Conservation (phyloP, 2,113 vertebrate species). For the Alligator mississippiensis region DNA sequence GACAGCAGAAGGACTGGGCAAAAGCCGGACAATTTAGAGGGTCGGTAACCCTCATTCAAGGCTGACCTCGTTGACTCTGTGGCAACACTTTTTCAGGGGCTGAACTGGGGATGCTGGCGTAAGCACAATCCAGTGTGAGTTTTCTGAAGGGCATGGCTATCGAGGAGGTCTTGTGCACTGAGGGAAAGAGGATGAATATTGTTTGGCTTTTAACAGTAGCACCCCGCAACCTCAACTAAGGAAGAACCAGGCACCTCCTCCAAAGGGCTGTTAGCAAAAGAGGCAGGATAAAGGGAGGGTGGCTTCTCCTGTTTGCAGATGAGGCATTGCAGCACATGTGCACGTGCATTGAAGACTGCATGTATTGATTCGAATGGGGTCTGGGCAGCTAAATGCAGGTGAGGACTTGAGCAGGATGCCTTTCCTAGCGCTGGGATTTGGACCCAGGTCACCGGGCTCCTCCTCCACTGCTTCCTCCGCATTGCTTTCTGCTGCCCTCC, state of each 20-base stretch:
- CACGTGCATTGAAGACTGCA: too few species aligned
- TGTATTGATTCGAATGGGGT: too few species aligned
- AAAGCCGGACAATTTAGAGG: neutral
- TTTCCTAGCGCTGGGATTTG: neutral
- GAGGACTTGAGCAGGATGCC: neutral
- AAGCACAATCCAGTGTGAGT: neutral
- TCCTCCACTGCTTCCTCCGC: neutral
- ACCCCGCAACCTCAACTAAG: too few species aligned
- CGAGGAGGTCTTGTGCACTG: neutral
- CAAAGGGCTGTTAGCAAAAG: accelerated
- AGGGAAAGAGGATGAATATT: neutral
- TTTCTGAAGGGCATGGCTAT: neutral
- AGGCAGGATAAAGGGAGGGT: neutral
- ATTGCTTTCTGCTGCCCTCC: too few species aligned
- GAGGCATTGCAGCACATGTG: too few species aligned
- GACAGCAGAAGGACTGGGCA: neutral
- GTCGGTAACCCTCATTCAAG: neutral
- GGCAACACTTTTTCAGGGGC: too few species aligned
- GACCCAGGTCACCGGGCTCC: neutral
- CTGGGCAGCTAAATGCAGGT: neutral
- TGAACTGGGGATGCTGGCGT: too few species aligned
- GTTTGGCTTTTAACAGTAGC: neutral
- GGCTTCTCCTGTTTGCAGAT: neutral
- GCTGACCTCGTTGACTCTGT: too few species aligned
- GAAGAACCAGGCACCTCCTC: neutral